Evolutionary conservation across 2,888 invertebrate genomes (phyloP), one percentile per base, ranked within the genome.

Genomic region (Tiphia femorata): DNA sequence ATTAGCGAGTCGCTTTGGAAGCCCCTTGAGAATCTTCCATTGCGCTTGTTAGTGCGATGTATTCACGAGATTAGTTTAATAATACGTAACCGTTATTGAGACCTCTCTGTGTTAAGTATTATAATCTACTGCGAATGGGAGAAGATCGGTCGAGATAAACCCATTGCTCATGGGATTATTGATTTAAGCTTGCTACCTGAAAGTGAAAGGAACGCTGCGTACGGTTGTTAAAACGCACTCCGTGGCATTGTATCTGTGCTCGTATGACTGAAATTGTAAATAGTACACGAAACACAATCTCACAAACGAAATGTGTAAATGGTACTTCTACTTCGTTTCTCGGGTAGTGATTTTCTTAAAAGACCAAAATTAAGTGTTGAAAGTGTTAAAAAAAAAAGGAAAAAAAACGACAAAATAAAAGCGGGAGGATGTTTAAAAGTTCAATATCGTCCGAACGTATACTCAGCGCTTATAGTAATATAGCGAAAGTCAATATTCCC

Each of bases 221-320:
- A 60, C 56, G 20, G 58, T 58, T 58, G n/a, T n/a, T n/a, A n/a
- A n/a, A 61, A 64, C 48, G 43, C 46, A 50, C 50, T 64, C 52
- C 54, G 49, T 25, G 62, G 54, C 50, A 40, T 52, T 53, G 58
- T 70, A 62, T 69, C 61, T 54, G 65, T 59, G 67, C 63, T 65
- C 57, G 70, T 69, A 64, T 58, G 64, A 69, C 64, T 72, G 70
- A 72, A 68, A 70, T 64, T 72, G 72, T 72, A 72, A 69, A 72
- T 74, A 74, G 57, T 64, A 67, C 46, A 64, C 21, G 57, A 65
- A 43, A 53, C 46, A 56, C 55, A 65, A 64, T 53, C 50, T 52
- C 52, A 52, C 62, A 48, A 53, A 63, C 58, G 41, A 59, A 63
- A 60, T 57, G 60, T 65, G 57, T 62, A 67, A 62, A 53, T 62